Evolutionary conservation across 1,140 invertebrate genomes (phyloP).

Genomic region (Pseudomyrmex pallidus): DNA sequence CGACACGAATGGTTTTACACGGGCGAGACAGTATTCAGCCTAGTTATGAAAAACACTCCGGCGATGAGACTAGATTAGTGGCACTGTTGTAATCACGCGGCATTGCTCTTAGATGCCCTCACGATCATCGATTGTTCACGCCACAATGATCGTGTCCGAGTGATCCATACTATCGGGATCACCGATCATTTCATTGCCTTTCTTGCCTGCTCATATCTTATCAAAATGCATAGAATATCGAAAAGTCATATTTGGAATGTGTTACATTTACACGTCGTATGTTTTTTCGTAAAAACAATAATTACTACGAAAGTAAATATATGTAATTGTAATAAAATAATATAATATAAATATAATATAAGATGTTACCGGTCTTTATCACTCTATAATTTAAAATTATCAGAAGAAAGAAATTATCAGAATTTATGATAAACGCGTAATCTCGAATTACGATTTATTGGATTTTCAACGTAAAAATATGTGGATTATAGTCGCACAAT

Average conservation of each 20-base stretch:
- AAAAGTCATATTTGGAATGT: not conserved
- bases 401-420: not conserved
- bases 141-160: slow-evolving; percentile 19
- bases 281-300: not conserved
- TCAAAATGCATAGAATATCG: slow-evolving; percentile 9
- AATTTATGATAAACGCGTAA: not conserved
- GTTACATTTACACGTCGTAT: not conserved
- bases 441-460: slow-evolving; percentile 10
- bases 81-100: slow-evolving; percentile 59
- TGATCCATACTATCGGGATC: slow-evolving; percentile 36
- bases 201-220: slow-evolving; percentile 41
- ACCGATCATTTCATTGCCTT: slow-evolving; percentile 50
- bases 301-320: not conserved
- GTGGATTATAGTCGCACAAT: not conserved
- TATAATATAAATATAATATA: not conserved
- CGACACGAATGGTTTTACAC: slow-evolving; percentile 38
- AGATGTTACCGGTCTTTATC: not conserved
- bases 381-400: not conserved
- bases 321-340: not conserved
- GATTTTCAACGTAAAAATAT: not conserved
- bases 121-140: slow-evolving; percentile 48
- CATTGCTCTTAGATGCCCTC: slow-evolving; percentile 33
- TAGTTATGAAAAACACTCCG: slow-evolving; percentile 13
- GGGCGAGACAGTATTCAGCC: slow-evolving; percentile 60
- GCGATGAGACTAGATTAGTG: slow-evolving; percentile 61